Evolutionary conservation across 2,797 vertebrate species (phyloP), one percentile per base, ranked within the genome.

Genomic region (Chloroceryle amazona): DNA sequence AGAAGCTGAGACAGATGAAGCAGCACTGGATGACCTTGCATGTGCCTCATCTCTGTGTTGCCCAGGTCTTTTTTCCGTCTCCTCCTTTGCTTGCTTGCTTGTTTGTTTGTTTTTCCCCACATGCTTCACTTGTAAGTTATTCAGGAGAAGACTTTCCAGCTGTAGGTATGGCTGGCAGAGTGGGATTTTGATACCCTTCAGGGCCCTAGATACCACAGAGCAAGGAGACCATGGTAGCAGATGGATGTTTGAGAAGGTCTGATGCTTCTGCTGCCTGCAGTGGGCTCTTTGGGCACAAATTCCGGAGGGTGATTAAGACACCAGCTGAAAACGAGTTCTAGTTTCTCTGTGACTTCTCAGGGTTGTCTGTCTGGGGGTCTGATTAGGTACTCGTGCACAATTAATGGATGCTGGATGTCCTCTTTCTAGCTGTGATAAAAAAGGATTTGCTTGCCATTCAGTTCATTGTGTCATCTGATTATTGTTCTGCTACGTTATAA

Each of bases 361-460:
- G 25, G 41, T 23, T 85, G 62, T 70, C 68, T 88, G 37, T 74
- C 63, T 89, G 58, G 52, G 86, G 49, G 63, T 31, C 68, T 84
- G 60, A 96, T 95, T 67, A 86, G 78, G 55, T 65, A 13, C 91
- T 93, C 4, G 0, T 39, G 12, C 70, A 21, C 86, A 83, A 8
- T 60, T 87, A 35, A 37, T 13, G 82, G 26, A 28, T 39, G 49
- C 41, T 89, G 37, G 65, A 16, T 79, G 37, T 66, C 28, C 85
- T 61, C 60, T 54, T 52, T 72, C 67, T 89, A 26, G 5, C 47
- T 58, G 46, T 67, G 81, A 25, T 78, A 44, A 51, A 66, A 17
- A 42, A 29, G 46, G 74, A 10, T 72, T 90, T 84, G 31, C 67
- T 93, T 90, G 83, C 79, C 52, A 7, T 95, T 96, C 86, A 47